A percentile compares a stretch with the other conserved stretches of the same genome.
These are phyloP conservation scores for Hassar affinis DNA, from an alignment of 2,113 vertebrate species.

Conservation along the genomic window DNA sequence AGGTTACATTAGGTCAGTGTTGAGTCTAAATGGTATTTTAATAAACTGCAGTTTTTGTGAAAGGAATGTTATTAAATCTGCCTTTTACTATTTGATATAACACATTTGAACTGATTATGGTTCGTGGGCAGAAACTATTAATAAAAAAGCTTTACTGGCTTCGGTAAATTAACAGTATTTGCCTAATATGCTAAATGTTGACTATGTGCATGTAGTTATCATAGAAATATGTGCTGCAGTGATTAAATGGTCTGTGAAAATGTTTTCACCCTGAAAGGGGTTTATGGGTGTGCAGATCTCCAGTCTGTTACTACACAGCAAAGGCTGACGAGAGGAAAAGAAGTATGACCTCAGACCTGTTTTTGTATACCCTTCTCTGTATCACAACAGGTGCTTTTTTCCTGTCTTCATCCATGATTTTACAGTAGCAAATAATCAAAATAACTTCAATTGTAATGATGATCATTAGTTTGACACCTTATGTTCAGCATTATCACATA, in stretches of 20 bases:
- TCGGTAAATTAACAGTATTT: neutral
- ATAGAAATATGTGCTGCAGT: neutral
- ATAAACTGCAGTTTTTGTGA: neutral
- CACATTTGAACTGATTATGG: neutral
- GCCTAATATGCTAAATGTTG: neutral
- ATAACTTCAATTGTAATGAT: no score
- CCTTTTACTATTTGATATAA: neutral
- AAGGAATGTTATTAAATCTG: neutral
- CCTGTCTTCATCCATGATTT: neutral
- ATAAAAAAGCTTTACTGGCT: neutral
- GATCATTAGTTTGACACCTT: neutral
- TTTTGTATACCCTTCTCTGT: neutral
- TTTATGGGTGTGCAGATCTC: neutral
- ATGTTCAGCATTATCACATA: neutral
- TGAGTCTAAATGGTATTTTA: neutral
- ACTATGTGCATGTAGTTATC: neutral
- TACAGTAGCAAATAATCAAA: neutral
- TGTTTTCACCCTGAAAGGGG: neutral
- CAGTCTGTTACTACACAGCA: neutral
- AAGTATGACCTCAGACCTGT: neutral
- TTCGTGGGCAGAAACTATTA: neutral
- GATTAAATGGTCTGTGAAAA: neutral
- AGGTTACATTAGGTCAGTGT: neutral
- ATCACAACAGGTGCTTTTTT: neutral
- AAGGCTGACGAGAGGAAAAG: neutral